Evolutionary conservation across 2,113 vertebrate species (phyloP).

Genomic region (Melanotaenia duboulayi): DNA sequence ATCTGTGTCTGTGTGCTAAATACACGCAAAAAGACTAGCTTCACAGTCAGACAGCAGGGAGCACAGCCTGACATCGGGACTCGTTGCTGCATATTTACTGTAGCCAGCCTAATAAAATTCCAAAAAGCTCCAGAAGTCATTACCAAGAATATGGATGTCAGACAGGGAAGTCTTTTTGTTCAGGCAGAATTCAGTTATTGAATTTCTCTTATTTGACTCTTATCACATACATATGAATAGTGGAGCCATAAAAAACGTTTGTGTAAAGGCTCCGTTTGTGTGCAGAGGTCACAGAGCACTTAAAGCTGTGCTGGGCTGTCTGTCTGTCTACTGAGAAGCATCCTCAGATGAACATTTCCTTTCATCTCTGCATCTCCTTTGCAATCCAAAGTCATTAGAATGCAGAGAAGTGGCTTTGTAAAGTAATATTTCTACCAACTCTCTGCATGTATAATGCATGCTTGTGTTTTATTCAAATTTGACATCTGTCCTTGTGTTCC

Average conservation of each 20-base stretch:
- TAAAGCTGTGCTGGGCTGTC: slow-evolving; percentile 50
- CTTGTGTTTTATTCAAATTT: slow-evolving; percentile 9
- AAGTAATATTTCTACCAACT: slow-evolving; percentile 23
- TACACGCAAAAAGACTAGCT: slow-evolving; percentile 54
- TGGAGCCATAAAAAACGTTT: not conserved
- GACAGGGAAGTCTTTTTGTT: not conserved
- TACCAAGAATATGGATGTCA: not conserved
- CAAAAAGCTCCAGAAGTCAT: not conserved
- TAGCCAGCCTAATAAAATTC: not conserved
- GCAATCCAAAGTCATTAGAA: slow-evolving; percentile 35
- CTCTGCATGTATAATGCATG: slow-evolving; percentile 45
- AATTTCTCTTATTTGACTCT: not conserved
- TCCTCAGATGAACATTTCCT: slow-evolving; percentile 44
- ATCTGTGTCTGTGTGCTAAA: slow-evolving; percentile 66
- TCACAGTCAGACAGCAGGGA: slow-evolving; percentile 71
- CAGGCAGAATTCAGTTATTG: not conserved
- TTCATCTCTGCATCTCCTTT: slow-evolving; percentile 53
- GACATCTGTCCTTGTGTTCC: slow-evolving; percentile 1
- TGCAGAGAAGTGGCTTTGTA: slow-evolving; percentile 24
- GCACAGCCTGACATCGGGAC: slow-evolving; percentile 34
- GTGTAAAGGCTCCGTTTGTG: not conserved
- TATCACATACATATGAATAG: not conserved
- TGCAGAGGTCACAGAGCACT: slow-evolving; percentile 48
- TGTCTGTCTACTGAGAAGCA: slow-evolving; percentile 58
- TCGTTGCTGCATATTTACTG: not conserved